Evolutionary conservation across 2,797 vertebrate genomes (phyloP), one percentile per base, ranked within the genome.

Genomic region (Hypotaenidia philippensis): DNA sequence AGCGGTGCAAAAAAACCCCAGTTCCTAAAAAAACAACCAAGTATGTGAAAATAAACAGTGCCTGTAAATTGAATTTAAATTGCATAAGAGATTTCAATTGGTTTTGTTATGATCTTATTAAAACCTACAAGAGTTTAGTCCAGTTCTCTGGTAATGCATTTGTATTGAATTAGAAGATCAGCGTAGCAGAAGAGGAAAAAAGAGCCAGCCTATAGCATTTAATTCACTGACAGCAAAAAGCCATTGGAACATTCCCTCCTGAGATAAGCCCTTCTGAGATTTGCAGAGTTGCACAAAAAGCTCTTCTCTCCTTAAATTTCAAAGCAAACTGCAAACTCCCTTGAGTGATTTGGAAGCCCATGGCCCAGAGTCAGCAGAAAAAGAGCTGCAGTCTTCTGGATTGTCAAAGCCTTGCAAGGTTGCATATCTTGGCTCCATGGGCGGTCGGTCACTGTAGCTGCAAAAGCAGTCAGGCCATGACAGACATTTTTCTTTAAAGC

Each of bases 21-120:
- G 77, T 80, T 92, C 96, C 95, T 96, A 87, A 93, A 96, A 91
- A 84, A 94, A 93, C 94, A 89, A 87, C 83, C 89, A 89, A 96
- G 81, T 84, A 94, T 95, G 91, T 95, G 94, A 96, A 96, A 96
- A 95, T 92, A 96, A 96, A 96, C 94, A 96, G 79, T 89, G 89
- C 89, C 96, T 96, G 94, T 96, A 95, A 96, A 96, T 95, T 95
- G 84, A 96, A 96, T 94, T 96, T 96, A 95, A 95, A 93, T 96
- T 95, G 96, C 96, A 84, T 94, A 94, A 96, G 87, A 95, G 23
- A 91, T 92, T 93, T 95, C 84, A 77, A 45, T 92, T 78, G 26
- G 3, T 44, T 93, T 93, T 95, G 78, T 89, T 93, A 82, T 64
- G 87, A 77, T 77, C 93, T 95, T 91, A 89, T 74, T 96, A 89